Evolutionary conservation across 2,113 vertebrate genomes (phyloP), one percentile per base, ranked within the genome.

Genomic region (Ondatra zibethicus): DNA sequence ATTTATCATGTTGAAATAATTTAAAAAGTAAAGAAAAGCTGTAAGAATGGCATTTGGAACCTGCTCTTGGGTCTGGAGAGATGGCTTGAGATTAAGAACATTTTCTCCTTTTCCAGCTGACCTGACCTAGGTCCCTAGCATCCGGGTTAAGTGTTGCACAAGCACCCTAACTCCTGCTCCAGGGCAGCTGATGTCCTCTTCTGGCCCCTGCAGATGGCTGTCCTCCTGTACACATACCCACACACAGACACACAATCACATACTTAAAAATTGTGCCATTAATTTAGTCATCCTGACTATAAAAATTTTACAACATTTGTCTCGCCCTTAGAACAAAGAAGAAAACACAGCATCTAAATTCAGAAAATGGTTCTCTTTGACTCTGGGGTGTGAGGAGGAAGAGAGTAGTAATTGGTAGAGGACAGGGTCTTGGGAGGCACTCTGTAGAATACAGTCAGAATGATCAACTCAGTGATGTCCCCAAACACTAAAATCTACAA

Each of bases 401-500:
- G 52, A 82, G 2, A 4, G 2, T 0, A 63, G 4, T 65, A 39
- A 4, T 5, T 3, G 7, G 10, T 6, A 78, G 39, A 1, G 31
- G 21, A 55, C 3, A 2, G 2, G 1, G 36, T 47, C 8, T 19
- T 23, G 6, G 2, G 7, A 5, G 3, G n/a, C 68, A 47, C 80
- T 16, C 68, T 9, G 10, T 3, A 45, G 39, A 92, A 23, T 21
- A 2, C 19, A 3, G 0, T 10, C 61, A 31, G 11, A 5, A 39
- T 14, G 2, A 8, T 14, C 66, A 77, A 39, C 33, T 76, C 68
- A 17, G 4, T 8, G 23, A 39, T 11, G 33, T 14, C 19, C 39
- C 33, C 39, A 78, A 21, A 17, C 13, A 84, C 2, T 23, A 21
- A 42, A n/a, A 61, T 75, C 45, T 19, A 55, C 0, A 68, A 29